Base-by-base conservation (phyloP, 2,888 invertebrate species). In the Lycaena phlaeas region DNA sequence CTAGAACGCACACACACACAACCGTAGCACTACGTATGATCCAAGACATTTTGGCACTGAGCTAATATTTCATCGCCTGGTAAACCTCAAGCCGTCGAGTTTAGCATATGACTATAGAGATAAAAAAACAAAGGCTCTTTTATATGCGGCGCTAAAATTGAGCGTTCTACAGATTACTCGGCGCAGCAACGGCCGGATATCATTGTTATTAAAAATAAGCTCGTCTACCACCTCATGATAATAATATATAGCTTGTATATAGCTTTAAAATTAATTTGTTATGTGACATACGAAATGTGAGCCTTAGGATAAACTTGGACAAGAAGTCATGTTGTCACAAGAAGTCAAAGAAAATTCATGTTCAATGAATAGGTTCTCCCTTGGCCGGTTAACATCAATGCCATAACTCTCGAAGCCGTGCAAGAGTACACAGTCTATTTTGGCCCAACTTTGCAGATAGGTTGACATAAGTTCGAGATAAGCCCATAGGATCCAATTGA, bases 121-220 rank as follows among this genome's bases (percentile, higher is more conserved):
- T 72, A 75, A 75, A 78, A 44, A 81, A 81, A 78, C 73, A 64
- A 69, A 60, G 62, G 55, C 59, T 55, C 61, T 56, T 65, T 78
- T 84, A 75, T 82, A 82, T 82, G 79, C 69, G 70, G 67, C 69
- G 77, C 69, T 73, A 64, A 71, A 77, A 75, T 67, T 69, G 73
- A 70, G 58, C 72, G 68, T 62, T 64, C 63, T 63, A 59, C 61
- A 66, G 56, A 74, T 60, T 68, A 69, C 51, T 49, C 61, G 66
- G 76, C 81, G 84, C 73, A 81, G 79, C 79, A 79, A 79, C 66
- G 70, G 47, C 65, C 79, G 77, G 78, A 81, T 74, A 78, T 74
- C 82, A 82, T 82, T 84, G 84, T 84, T 82, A 74, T 81, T 72
- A 70, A 61, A 53, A 50, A 53, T 57, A 61, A 54, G 64, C 1